Evolutionary conservation across 2,113 vertebrate species (phyloP).

Genomic region (Candoia aspera): DNA sequence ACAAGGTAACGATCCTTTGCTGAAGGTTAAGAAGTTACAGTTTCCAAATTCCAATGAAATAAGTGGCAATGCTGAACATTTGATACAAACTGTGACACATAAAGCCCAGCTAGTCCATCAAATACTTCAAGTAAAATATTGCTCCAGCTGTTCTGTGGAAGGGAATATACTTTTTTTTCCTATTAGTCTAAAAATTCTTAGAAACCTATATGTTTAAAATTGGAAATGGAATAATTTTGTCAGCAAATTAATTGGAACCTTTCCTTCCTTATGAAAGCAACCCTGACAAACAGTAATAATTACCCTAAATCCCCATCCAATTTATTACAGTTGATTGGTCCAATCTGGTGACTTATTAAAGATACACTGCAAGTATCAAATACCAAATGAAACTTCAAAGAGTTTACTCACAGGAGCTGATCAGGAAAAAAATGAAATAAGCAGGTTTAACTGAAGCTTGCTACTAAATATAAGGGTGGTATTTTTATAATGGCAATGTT

Average conservation of each 20-base stretch:
- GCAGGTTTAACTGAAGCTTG: not conserved
- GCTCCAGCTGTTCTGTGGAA: not conserved
- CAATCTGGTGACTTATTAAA: conserved; percentile 51
- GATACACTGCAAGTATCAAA: conserved; percentile 48
- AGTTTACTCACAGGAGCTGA: not conserved
- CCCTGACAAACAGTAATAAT: conserved; percentile 37
- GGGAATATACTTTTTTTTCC: not conserved
- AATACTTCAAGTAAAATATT: conserved; percentile 23
- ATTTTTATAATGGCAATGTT: not conserved
- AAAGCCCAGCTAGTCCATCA: not conserved
- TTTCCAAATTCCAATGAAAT: not conserved
- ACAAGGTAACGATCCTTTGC: no score
- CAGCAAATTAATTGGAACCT: conserved; percentile 46
- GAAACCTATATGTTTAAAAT: conserved; percentile 22
- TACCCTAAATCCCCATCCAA: conserved; percentile 36
- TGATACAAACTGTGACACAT: conserved; percentile 8
- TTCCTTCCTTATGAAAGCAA: conserved; percentile 46
- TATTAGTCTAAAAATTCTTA: not conserved
- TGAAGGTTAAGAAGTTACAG: not conserved
- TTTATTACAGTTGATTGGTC: conserved; percentile 48
- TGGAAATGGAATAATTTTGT: conserved; percentile 17
- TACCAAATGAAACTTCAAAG: conserved; percentile 14
- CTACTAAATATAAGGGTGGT: not conserved
- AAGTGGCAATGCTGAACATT: not conserved
- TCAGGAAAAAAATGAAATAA: conserved; percentile 20